Percentiles rank a stretch among this genome's conserved stretches.
phyloP scores from a whole-genome alignment of 2,797 vertebrate genomes.

The Peromyscus nudipes region DNA sequence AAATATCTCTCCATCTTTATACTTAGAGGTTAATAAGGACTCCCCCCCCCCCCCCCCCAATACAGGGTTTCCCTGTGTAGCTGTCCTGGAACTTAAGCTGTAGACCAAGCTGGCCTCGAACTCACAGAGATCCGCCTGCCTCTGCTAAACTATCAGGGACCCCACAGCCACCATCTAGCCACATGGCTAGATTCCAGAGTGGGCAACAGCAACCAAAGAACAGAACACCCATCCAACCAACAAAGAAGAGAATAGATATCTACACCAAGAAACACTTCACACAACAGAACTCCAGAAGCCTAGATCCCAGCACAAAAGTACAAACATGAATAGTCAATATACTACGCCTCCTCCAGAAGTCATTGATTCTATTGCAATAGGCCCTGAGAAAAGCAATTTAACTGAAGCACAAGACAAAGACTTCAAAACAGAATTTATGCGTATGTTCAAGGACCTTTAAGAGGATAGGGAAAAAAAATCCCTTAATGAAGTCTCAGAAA shows the following conservation, averaged over 20 bases:
- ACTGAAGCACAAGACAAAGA: not conserved
- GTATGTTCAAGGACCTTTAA: not conserved
- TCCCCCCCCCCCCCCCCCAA: no score
- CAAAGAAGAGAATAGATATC: not conserved
- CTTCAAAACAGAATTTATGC: not conserved
- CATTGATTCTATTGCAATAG: not conserved
- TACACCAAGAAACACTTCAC: not conserved
- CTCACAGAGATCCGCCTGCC: not conserved
- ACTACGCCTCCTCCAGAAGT: not conserved
- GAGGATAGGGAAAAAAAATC: no score
- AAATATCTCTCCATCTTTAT: not conserved
- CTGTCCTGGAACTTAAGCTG: not conserved
- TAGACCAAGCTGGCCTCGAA: not conserved
- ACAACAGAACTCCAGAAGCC: not conserved
- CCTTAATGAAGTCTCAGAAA: not conserved
- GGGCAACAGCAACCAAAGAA: not conserved
- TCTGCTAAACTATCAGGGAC: not conserved
- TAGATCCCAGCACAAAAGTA: not conserved
- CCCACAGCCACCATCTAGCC: not conserved
- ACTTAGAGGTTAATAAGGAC: not conserved
- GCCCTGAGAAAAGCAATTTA: not conserved
- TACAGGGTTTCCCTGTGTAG: not conserved
- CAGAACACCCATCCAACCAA: not conserved
- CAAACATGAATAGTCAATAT: not conserved
- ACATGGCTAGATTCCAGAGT: not conserved